Percentiles rank a stretch among this genome's conserved stretches.
These are phyloP conservation scores for Elysia crispata DNA, from an alignment of 2,888 invertebrate species.

Conservation along the genomic window DNA sequence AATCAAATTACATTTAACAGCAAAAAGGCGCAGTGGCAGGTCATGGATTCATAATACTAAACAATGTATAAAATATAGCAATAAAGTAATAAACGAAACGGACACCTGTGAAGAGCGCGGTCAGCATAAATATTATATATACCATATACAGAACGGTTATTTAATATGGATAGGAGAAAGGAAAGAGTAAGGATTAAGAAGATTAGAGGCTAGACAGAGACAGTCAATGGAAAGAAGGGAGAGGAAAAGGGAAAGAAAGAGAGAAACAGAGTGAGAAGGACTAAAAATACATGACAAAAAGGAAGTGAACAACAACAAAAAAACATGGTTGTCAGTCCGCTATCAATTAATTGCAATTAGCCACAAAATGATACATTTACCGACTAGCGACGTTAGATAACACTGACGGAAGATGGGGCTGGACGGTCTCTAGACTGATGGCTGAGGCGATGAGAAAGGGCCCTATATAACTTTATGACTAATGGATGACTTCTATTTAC, in stretches of 20 bases:
- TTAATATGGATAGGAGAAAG: slow-evolving; percentile 11
- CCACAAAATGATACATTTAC: too few relatives aligned
- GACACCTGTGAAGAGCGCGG: background rate
- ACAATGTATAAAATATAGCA: background rate
- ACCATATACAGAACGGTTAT: background rate
- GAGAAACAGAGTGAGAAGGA: background rate
- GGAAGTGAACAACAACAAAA: slow-evolving; percentile 11
- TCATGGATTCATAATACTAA: background rate
- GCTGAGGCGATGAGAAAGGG: too few relatives aligned
- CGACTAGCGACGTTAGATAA: too few relatives aligned
- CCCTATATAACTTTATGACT: too few relatives aligned
- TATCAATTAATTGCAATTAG: background rate
- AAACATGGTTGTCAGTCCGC: background rate
- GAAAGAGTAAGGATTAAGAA: background rate
- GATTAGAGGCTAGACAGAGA: slow-evolving; percentile 11
- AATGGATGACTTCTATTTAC: too few relatives aligned
- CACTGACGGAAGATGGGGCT: too few relatives aligned
- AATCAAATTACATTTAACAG: too few relatives aligned
- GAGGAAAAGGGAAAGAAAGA: slow-evolving; percentile 4
- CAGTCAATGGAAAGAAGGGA: background rate
- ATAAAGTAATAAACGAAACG: background rate
- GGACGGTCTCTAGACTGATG: too few relatives aligned
- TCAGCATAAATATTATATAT: background rate
- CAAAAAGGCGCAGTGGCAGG: too few relatives aligned
- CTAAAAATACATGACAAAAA: background rate